Evolutionary conservation across 2,113 vertebrate genomes (phyloP).

Genomic region (Phyllostomus discolor): DNA sequence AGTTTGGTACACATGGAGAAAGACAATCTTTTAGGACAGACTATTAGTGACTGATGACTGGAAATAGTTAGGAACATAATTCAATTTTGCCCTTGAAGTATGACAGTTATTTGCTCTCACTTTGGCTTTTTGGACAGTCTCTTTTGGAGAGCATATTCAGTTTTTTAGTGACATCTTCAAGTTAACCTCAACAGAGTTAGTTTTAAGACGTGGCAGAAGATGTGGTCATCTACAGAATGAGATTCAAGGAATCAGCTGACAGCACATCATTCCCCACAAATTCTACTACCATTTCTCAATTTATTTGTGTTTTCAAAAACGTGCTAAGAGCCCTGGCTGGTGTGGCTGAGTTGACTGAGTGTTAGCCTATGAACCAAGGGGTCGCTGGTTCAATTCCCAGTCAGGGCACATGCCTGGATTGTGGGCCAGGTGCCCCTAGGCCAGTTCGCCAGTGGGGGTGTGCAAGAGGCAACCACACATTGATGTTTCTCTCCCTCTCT

Average conservation of each 20-base stretch:
- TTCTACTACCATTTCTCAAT: neutral
- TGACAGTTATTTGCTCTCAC: neutral
- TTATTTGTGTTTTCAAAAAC: slow-evolving; percentile 21
- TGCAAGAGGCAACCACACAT: too few relatives aligned
- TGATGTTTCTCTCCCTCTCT: too few relatives aligned
- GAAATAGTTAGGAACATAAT: slow-evolving; percentile 20
- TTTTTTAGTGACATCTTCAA: slow-evolving; percentile 31
- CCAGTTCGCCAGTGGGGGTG: too few relatives aligned
- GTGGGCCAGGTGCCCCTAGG: too few relatives aligned
- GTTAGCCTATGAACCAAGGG: too few relatives aligned
- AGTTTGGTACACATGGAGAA: neutral
- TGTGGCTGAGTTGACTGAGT: too few relatives aligned
- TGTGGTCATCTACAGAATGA: neutral
- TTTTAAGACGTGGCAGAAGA: slow-evolving; percentile 6
- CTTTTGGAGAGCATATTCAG: neutral
- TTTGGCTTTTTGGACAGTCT: neutral
- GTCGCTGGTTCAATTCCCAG: too few relatives aligned
- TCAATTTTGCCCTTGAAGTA: slow-evolving; percentile 8
- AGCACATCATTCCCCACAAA: neutral
- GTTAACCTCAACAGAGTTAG: neutral
- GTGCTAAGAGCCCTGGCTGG: neutral
- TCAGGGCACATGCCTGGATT: too few relatives aligned
- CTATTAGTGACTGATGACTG: neutral
- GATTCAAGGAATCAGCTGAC: neutral
- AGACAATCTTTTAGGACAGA: neutral